Base-by-base conservation (phyloP, 2,797 vertebrate genomes). In the Podarcis siculus region DNA sequence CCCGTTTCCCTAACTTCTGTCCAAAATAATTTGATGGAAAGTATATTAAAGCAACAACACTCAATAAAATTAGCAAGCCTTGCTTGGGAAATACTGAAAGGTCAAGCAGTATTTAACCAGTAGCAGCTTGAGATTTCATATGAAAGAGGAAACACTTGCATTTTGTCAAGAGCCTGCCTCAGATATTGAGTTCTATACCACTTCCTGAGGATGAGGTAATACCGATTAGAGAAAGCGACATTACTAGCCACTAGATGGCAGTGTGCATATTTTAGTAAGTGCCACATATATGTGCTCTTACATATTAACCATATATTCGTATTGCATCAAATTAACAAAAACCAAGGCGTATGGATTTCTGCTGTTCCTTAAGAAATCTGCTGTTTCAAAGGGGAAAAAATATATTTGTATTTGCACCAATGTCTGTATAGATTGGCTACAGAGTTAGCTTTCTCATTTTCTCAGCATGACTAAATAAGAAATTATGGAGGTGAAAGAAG, bases 241-340 rank as follows among this genome's bases (percentile, higher is more conserved):
- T 1, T 21, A 7, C 23, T 4, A 0, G 75, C 95, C 97, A 94
- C 95, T 95, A 97, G 97, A 96, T 96, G 97, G 97, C 97, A 96
- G 93, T 73, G 89, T 86, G 91, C 77, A 79, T 39, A 6, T 94
- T 96, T 96, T 86, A 90, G 86, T 89, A 79, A 90, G 64, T 0
- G 10, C 81, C 45, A 84, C 45, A 79, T 83, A 1, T 73, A 2
- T 13, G 27, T 49, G 8, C 80, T 10, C 0, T 69, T 45, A 10
- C 2, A 0, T 27, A 64, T 91, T 88, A 92, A 90, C 85, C 79
- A 88, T 27, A 39, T 4, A 1, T 75, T 9, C 72, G 66, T 87
- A 61, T 78, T 0, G 0, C 0, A 79, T 10, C 87, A 4, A 79
- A 19, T 77, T 0, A 83, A 80, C 4, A 71, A 5, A 8, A 72